phyloP scores from a whole-genome alignment of 2,888 invertebrate genomes.

The Cactoblastis cactorum region DNA sequence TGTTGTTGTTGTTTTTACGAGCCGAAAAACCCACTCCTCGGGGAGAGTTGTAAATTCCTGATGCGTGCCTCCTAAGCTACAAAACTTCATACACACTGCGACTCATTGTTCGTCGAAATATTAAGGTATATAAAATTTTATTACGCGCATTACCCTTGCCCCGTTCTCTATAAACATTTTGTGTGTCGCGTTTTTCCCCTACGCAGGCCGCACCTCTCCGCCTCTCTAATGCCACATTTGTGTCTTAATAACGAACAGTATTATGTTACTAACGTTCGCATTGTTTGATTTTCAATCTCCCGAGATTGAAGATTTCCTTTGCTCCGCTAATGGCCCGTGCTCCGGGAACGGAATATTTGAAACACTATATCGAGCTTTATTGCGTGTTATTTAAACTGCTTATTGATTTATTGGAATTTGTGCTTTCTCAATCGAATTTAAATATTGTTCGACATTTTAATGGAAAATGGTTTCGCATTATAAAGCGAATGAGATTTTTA shows the following conservation, averaged over 20 bases:
- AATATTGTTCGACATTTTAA: slow-evolving; percentile 37
- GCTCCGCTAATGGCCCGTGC: slow-evolving; percentile 55
- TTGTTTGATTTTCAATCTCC: slow-evolving; percentile 73
- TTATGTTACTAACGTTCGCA: slow-evolving; percentile 61
- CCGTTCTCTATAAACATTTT: slow-evolving; percentile 69
- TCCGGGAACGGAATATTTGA: slow-evolving; percentile 49
- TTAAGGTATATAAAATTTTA: slow-evolving; percentile 77
- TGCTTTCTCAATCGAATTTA: slow-evolving; percentile 34
- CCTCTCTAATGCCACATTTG: slow-evolving; percentile 71
- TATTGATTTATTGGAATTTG: slow-evolving; percentile 42
- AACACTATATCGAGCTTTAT: slow-evolving; percentile 50
- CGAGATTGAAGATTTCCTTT: slow-evolving; percentile 59
- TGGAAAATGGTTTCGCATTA: slow-evolving; percentile 50
- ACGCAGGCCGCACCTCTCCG: slow-evolving; percentile 39
- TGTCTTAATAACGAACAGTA: slow-evolving; percentile 72
- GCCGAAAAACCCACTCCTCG: slow-evolving; percentile 34
- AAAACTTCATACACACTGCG: slow-evolving; percentile 72
- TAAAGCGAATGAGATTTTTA: slow-evolving; percentile 55
- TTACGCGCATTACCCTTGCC: slow-evolving; percentile 68
- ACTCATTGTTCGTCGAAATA: slow-evolving; percentile 74
- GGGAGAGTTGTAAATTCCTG: slow-evolving; percentile 55
- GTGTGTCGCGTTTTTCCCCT: slow-evolving; percentile 52
- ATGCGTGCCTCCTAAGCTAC: slow-evolving; percentile 46
- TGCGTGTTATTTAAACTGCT: slow-evolving; percentile 51
- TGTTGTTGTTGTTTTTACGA: slow-evolving; percentile 26